phyloP scores from a whole-genome alignment of 1,140 invertebrate species.

The Megalopta genalis region DNA sequence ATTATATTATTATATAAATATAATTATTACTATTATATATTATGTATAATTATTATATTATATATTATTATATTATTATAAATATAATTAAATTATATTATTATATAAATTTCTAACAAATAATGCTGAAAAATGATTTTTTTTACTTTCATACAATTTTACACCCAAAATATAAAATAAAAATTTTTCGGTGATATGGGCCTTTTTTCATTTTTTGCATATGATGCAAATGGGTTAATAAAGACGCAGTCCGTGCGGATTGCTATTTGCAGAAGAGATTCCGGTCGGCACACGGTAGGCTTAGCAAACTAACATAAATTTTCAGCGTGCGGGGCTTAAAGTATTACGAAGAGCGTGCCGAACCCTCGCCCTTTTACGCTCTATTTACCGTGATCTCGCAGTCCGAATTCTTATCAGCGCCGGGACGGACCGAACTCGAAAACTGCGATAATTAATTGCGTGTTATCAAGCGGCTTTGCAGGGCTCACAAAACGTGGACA shows the following conservation, averaged over 20 bases:
- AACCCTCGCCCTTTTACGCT: conserved; percentile 51
- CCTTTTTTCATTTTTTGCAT: no score
- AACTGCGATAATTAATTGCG: conserved; percentile 21
- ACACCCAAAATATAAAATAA: no score
- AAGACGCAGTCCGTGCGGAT: conserved; percentile 2
- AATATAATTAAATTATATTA: no score
- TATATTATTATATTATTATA: no score
- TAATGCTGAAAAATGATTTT: no score
- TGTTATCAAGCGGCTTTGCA: conserved; percentile 27
- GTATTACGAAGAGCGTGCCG: conserved; percentile 55
- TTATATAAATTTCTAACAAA: no score
- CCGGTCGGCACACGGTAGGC: conserved; percentile 63
- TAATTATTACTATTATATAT: no score
- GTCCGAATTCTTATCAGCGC: conserved; percentile 14
- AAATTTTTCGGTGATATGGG: no score
- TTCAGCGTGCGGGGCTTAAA: conserved; percentile 49
- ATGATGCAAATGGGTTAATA: no score
- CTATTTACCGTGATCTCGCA: conserved; percentile 21
- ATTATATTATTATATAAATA: no score
- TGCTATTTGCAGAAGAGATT: conserved; percentile 63
- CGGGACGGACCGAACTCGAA: conserved; percentile 1
- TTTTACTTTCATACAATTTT: no score
- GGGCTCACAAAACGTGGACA: not conserved
- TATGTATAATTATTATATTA: no score
- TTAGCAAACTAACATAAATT: conserved; percentile 72